These are phyloP conservation scores for Mermis nigrescens DNA, from an alignment of 2,888 invertebrate species.

Conservation along the genomic window DNA sequence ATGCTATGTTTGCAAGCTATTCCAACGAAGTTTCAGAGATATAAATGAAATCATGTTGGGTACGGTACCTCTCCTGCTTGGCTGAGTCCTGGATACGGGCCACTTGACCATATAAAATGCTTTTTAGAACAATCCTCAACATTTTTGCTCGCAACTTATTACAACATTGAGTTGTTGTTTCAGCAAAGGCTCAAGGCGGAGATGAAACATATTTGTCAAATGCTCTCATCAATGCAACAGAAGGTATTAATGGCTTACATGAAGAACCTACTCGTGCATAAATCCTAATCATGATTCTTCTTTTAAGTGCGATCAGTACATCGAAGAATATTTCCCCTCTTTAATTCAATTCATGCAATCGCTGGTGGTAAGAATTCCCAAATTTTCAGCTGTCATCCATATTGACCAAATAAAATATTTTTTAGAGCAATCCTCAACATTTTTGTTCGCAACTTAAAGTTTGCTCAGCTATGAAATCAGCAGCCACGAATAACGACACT, in stretches of 20 bases:
- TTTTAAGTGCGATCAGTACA: background rate
- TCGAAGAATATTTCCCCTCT: background rate
- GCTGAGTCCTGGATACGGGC: no score
- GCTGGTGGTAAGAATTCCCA: background rate
- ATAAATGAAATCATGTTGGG: no score
- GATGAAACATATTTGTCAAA: background rate
- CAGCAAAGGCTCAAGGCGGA: background rate
- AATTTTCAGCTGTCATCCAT: background rate
- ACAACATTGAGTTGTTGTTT: background rate
- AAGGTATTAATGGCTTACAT: background rate
- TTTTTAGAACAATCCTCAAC: background rate
- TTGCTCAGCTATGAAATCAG: no score
- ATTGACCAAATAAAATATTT: no score
- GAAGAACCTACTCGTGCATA: background rate
- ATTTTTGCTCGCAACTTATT: background rate
- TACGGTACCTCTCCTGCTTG: no score
- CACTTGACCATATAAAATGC: no score
- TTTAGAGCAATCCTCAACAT: background rate
- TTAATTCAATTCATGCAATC: background rate
- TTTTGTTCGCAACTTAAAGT: background rate
- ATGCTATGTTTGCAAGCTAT: no score
- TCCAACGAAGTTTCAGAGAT: no score
- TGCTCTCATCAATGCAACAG: background rate
- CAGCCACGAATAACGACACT: no score
- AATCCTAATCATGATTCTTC: background rate